Evolutionary conservation across 1,140 invertebrate species (phyloP), one percentile per base, ranked within the genome.

Genomic region (Drosophila sp.): DNA sequence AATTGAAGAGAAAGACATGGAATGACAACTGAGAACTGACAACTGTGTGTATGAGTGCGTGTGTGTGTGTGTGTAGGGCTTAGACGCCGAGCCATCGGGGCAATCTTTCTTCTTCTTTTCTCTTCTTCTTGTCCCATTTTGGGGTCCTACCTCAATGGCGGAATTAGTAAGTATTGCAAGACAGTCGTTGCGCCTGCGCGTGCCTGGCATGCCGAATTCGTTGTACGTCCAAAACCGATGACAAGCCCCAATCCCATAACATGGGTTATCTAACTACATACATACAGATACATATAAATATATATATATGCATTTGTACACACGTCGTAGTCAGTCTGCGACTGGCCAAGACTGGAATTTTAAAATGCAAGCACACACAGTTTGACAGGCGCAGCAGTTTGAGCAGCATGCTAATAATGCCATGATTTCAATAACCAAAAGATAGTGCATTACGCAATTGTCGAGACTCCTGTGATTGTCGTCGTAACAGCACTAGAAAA

Each of bases 181-280:
- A 11, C 35, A 38, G 23, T 72, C 75, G 68, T 56, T 78, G 76
- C 76, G 76, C 76, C 72, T 78, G 76, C 76, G 76, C 76, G 76
- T 78, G 76, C 60, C 64, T 76, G n/a, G 76, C 72, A 76, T 78
- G 47, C 57, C 61, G 11, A 68, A 64, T 29, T 29, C 35, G 25
- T 50, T 27, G 25, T 38, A 38, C 11, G 10, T 50, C 44, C 11
- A 41, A 58, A 33, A 58, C 56, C 32, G 7, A 17, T n/a, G 17
- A 17, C 58, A 60, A 27, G 35, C 58, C 35, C 54, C 27, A 56
- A 10, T 2, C 58, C 23, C 58, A 40, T 33, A 70, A 66, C 61
- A 74, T 69, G 66, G 33, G 57, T 30, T 4, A 27, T 44, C 10
- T 35, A 44, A 38, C 38, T 66, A 72, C 60, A 76, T 71, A 64